These are phyloP conservation scores for Motacilla tschutschensis DNA, from an alignment of 2,113 vertebrate species.

Conservation along the genomic window DNA sequence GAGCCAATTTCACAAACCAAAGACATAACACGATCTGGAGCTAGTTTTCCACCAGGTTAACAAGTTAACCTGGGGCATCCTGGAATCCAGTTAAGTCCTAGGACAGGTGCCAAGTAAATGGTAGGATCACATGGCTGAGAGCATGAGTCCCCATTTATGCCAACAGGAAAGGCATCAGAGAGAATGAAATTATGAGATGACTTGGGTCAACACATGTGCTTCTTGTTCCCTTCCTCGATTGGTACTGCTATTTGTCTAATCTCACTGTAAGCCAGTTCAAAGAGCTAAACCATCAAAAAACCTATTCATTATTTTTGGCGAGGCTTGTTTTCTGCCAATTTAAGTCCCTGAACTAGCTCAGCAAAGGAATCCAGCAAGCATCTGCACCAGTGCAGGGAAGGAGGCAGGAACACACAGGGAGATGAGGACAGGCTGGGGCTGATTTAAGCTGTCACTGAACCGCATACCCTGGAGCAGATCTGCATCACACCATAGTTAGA, in stretches of 20 bases:
- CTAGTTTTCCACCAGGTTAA: not conserved
- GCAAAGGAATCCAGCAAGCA: conserved; percentile 26
- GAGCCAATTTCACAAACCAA: not conserved
- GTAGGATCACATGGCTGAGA: not conserved
- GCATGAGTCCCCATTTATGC: not conserved
- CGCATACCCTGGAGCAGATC: conserved; percentile 47
- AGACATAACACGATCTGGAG: not conserved
- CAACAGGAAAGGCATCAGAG: not conserved
- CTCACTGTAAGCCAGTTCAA: conserved; percentile 7
- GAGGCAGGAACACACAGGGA: conserved; percentile 41
- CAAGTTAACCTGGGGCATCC: not conserved
- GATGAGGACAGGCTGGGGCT: conserved; percentile 9
- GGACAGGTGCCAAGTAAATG: not conserved
- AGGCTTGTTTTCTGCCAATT: conserved; percentile 22
- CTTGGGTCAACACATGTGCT: not conserved
- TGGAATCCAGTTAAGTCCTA: not conserved
- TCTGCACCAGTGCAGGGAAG: not conserved
- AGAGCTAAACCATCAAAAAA: conserved; percentile 46
- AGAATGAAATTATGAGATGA: conserved; percentile 23
- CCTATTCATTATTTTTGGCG: conserved; percentile 8
- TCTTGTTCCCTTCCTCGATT: conserved; percentile 10
- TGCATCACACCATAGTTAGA: conserved; percentile 40
- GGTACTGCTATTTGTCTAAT: conserved; percentile 26
- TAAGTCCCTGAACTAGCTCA: conserved; percentile 11
- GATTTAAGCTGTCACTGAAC: conserved; percentile 49